Conservation (phyloP, 1,140 invertebrate species). For the Helicoverpa zea region DNA sequence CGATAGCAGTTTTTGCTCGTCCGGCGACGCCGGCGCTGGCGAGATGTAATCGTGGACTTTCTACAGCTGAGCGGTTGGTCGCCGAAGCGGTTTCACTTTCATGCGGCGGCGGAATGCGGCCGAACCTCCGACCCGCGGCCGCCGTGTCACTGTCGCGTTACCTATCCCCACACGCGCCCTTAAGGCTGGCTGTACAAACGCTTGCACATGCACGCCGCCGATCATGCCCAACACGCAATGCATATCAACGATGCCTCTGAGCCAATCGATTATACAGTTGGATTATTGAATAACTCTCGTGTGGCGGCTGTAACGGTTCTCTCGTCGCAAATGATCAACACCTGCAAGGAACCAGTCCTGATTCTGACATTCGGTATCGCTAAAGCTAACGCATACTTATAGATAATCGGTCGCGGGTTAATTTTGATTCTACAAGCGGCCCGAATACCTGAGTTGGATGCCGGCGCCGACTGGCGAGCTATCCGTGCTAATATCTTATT, state of each 20-base stretch:
- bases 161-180: constrained; percentile 50
- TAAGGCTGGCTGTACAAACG: constrained; percentile 30
- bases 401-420: constrained; percentile 61
- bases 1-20: constrained; percentile 79
- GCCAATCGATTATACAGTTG: constrained; percentile 49
- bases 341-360: neutral
- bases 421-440: constrained; percentile 73
- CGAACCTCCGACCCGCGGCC: constrained; percentile 80
- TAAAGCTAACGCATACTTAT: constrained; percentile 9
- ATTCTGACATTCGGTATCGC: constrained; percentile 24
- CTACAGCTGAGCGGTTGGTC: constrained; percentile 77
- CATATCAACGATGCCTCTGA: constrained; percentile 59
- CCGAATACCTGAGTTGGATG: constrained; percentile 75
- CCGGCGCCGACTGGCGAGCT: constrained; percentile 66
- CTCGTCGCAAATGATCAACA: neutral
- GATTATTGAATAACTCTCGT: constrained; percentile 51
- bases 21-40: constrained; percentile 66
- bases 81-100: constrained; percentile 83
- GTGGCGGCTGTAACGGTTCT: constrained; percentile 41
- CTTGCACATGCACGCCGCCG: constrained; percentile 45
- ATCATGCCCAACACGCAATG: constrained; percentile 59
- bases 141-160: constrained; percentile 63
- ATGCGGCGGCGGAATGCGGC: constrained; percentile 79
- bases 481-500: constrained; percentile 85
- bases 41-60: constrained; percentile 85